Evolutionary conservation across 2,113 vertebrate species (phyloP), one percentile per base, ranked within the genome.

Genomic region (Mustela nigripes): DNA sequence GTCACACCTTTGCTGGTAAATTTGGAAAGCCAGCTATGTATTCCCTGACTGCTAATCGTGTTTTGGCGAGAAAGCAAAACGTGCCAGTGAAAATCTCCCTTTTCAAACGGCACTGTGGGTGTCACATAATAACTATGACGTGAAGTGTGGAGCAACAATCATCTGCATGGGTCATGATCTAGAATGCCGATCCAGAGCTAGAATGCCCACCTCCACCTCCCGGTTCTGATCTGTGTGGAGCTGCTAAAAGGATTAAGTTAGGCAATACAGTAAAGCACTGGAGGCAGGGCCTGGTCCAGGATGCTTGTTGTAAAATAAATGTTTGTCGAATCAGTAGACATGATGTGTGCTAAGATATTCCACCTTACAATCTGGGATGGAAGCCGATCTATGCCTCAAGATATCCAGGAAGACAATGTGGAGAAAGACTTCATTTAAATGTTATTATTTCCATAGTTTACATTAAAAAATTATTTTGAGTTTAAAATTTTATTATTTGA

Each of bases 281-380:
- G 48, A 53, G 65, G 53, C n/a, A 71, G 80, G 18, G 39, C 58
- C 94, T 92, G 81, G 91, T 78, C 60, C 50, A 18, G 5, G 18
- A 62, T 26, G 81, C 60, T 67, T 50, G 85, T 89, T 62, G 36
- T 45, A n/a, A 69, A 69, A 74, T 53, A 93, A 96, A 69, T 86
- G 58, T 69, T 82, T 91, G 78, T 89, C 65, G 95, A 65, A 36
- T 69, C 60, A 81, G 39, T 89, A 88, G 90, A 88, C 83, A 69
- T 62, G 96, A 82, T 9, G 11, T 14, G 33, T 69, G 56, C 56
- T 39, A 36, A 79, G 89, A 84, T 58, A 89, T 28, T 82, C 83
- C 48, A 74, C 90, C 33, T 63, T 81, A 48, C 1, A 8, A 91
- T 14, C 22, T 76, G 53, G 39, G 56, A 28, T 31, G 19, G 63